Evolutionary conservation across 2,113 vertebrate species (phyloP), one percentile per base, ranked within the genome.

Genomic region (Catagonus wagneri): DNA sequence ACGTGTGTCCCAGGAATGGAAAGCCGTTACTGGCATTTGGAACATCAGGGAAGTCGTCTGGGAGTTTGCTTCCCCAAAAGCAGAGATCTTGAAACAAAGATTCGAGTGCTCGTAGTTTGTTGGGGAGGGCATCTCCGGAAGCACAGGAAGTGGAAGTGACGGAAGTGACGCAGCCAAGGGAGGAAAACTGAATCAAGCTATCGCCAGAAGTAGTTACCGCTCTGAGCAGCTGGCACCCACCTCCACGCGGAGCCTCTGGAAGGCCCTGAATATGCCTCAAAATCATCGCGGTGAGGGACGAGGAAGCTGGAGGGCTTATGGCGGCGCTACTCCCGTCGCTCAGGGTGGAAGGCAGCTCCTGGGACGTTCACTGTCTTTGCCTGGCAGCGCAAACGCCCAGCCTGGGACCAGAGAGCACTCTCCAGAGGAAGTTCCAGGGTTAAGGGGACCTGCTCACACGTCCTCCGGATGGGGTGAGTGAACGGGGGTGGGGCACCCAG

Each of bases 71-170:
- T 93, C 50, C 12, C 86, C n/a, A 1, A 90, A 84, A 80, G 13
- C 80, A 93, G 60, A n/a, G 60, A 29, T 29, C n/a, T 66, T 39
- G 29, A 90, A 22, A 58, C 14, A 72, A 96, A 39, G n/a, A 52
- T 58, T 36, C 52, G 69, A 56, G 7, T 50, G 3, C 68, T 72
- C 29, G 54, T 3, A 23, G 75, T 60, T 63, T 87, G 58, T 22
- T 10, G 68, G 34, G 1, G 12, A 61, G 20, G 72, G 7, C 36
- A n/a, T 65, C 68, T 86, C 65, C 3, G 34, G 65, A 83, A 52
- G 60, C 72, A 39, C 71, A 89, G 44, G 13, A 20, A 17, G 9
- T 69, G 20, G 52, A 22, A 56, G 29, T n/a, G n/a, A n/a, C 44
- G 20, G 12, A 79, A 63, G 39, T 50, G 2, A 93, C 34, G 39